These are phyloP conservation scores for Nomada lathburiana DNA, from an alignment of 2,888 invertebrate species.

Conservation along the genomic window DNA sequence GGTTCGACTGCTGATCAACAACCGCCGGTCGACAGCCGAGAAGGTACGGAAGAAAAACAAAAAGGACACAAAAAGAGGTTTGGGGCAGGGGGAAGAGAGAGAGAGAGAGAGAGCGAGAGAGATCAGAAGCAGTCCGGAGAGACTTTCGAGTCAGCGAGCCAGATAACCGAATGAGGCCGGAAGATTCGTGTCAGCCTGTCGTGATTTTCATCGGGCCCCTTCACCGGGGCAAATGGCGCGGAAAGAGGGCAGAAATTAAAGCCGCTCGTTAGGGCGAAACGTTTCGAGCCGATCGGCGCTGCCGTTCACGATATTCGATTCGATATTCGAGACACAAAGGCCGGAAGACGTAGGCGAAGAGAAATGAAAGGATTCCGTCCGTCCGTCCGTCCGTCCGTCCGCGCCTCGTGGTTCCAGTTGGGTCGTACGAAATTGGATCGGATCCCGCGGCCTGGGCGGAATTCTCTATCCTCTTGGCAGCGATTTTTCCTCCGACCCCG, in stretches of 20 bases:
- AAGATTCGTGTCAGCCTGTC: slow-evolving; percentile 58
- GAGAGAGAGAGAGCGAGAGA: slow-evolving; percentile 1
- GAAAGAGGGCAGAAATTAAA: slow-evolving; percentile 74
- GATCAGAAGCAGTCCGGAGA: background rate
- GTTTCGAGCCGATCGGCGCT: slow-evolving; percentile 53
- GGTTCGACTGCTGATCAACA: too few relatives aligned
- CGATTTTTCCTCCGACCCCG: background rate
- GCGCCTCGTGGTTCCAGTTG: slow-evolving; percentile 20
- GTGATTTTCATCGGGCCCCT: slow-evolving; percentile 61
- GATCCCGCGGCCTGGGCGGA: background rate
- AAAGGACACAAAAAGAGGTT: background rate
- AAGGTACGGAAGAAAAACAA: too few relatives aligned
- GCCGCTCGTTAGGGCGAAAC: slow-evolving; percentile 70
- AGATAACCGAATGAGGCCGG: slow-evolving; percentile 57
- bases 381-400: slow-evolving; percentile 10
- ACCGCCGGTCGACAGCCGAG: too few relatives aligned
- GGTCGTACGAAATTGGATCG: slow-evolving; percentile 52
- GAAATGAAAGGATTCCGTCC: slow-evolving; percentile 46
- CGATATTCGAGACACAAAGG: slow-evolving; percentile 68
- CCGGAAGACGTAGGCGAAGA: background rate
- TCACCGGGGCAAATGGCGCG: slow-evolving; percentile 67
- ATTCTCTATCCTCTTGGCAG: background rate
- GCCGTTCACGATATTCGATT: slow-evolving; percentile 54
- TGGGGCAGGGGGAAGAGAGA: too few relatives aligned
- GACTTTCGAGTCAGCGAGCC: slow-evolving; percentile 26